phyloP scores from a whole-genome alignment of 2,113 vertebrate genomes.

The Laterallus jamaicensis region DNA sequence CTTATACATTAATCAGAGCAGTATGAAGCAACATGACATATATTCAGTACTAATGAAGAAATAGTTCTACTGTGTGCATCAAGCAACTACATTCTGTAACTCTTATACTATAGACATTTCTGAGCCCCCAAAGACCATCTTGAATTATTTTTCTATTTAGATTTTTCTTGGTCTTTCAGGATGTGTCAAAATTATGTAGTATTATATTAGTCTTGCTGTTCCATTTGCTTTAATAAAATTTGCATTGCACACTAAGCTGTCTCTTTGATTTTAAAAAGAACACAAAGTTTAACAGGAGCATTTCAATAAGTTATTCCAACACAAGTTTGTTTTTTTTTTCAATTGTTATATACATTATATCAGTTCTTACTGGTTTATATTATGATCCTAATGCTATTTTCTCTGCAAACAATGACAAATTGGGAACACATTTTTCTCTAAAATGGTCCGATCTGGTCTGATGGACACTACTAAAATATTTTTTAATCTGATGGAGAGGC shows the following conservation, averaged over 20 bases:
- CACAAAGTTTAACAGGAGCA: background rate
- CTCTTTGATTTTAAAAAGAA: slow-evolving; percentile 3
- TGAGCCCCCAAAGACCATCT: background rate
- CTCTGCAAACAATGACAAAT: background rate
- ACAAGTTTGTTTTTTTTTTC: background rate
- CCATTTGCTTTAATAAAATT: background rate
- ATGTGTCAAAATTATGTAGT: slow-evolving; percentile 30
- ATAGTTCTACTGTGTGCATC: background rate
- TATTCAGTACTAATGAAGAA: background rate
- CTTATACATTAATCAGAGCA: background rate
- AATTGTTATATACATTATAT: background rate
- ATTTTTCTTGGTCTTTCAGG: slow-evolving; percentile 6
- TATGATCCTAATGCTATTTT: background rate
- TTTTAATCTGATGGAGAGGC: background rate
- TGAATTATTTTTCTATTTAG: slow-evolving; percentile 18
- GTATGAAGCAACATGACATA: background rate
- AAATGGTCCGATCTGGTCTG: background rate
- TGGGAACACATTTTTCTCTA: background rate
- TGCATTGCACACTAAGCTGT: background rate
- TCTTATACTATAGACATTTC: background rate
- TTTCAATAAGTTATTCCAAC: background rate
- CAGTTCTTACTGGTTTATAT: background rate
- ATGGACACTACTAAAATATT: background rate
- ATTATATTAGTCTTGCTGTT: background rate
- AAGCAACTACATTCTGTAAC: background rate